Percentiles rank a stretch among this genome's conserved stretches.
Conservation (phyloP, 2,113 vertebrate species). For the Gymnogyps californianus region DNA sequence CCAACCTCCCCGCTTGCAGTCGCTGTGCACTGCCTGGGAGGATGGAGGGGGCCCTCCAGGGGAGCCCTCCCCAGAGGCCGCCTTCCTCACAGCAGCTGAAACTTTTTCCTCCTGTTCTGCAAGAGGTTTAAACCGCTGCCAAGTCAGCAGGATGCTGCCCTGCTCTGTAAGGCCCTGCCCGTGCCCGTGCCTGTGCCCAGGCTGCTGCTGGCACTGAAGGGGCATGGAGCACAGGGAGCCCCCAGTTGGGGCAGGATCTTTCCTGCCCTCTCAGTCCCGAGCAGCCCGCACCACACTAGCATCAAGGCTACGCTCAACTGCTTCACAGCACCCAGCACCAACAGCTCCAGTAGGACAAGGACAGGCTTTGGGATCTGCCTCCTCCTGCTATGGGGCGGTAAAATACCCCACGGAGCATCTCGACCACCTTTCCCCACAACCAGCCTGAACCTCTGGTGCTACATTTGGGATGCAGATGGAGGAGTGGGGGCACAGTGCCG, state of each 20-base stretch:
- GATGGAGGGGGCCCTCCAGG: rapidly evolving
- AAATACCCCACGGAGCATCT: not conserved
- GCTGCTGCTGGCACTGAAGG: not conserved
- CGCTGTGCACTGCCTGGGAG: not conserved
- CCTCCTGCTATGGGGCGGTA: too few relatives aligned
- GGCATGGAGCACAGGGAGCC: not conserved
- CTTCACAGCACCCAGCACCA: rapidly evolving
- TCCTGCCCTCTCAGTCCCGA: not conserved
- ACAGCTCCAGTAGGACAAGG: not conserved
- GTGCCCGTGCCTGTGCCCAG: not conserved
- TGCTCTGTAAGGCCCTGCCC: not conserved
- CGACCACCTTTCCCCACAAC: not conserved
- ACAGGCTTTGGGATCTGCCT: not conserved
- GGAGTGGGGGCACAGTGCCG: rapidly evolving
- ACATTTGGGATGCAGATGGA: not conserved
- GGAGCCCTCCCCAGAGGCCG: not conserved
- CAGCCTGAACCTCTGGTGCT: not conserved
- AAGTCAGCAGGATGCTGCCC: not conserved
- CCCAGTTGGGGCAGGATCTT: rapidly evolving
- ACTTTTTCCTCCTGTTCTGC: not conserved
- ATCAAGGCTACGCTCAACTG: too few relatives aligned
- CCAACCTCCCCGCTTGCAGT: rapidly evolving
- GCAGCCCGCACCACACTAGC: not conserved
- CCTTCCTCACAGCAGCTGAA: not conserved
- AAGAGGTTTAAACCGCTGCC: not conserved